Percentiles rank a stretch among this genome's conserved stretches.
Conservation (phyloP, 2,113 vertebrate genomes). For the Lophochroa leadbeateri region DNA sequence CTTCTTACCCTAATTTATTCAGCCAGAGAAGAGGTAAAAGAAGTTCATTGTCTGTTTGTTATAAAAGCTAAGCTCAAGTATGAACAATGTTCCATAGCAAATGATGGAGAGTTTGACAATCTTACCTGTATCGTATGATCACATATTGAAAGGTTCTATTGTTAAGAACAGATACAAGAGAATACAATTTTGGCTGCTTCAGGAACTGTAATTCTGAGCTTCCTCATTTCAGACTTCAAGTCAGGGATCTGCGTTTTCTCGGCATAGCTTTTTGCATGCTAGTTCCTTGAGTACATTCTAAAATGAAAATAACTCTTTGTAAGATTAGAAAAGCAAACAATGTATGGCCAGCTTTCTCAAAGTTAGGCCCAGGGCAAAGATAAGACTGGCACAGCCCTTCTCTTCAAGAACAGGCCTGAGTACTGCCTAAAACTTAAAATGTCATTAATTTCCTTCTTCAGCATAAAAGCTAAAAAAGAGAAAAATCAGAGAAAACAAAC, state of each 20-base stretch:
- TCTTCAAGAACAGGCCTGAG: neutral
- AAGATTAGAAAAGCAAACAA: neutral
- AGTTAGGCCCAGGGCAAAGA: neutral
- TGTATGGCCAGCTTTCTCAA: neutral
- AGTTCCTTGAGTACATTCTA: neutral
- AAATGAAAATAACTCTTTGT: neutral
- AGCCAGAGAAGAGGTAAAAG: neutral
- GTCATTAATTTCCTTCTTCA: neutral
- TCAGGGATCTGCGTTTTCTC: neutral
- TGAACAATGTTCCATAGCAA: slow-evolving; percentile 37
- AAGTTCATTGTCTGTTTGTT: slow-evolving; percentile 57
- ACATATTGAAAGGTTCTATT: slow-evolving; percentile 58
- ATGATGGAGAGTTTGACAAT: slow-evolving; percentile 63
- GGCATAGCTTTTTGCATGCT: neutral
- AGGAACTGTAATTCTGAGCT: slow-evolving; percentile 25
- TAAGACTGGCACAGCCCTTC: neutral
- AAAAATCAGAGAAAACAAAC: neutral
- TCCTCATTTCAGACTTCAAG: slow-evolving; percentile 32
- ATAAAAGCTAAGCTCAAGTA: slow-evolving; percentile 52
- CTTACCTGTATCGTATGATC: slow-evolving; percentile 45
- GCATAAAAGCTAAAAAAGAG: neutral
- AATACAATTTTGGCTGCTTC: slow-evolving; percentile 23
- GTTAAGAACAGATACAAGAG: slow-evolving; percentile 51
- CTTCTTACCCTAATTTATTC: slow-evolving; percentile 21
- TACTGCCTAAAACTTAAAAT: neutral